Percentiles rank a stretch among this genome's conserved stretches.
These are phyloP conservation scores for Lingula anatina DNA, from an alignment of 2,888 invertebrate genomes.

Conservation along the genomic window DNA sequence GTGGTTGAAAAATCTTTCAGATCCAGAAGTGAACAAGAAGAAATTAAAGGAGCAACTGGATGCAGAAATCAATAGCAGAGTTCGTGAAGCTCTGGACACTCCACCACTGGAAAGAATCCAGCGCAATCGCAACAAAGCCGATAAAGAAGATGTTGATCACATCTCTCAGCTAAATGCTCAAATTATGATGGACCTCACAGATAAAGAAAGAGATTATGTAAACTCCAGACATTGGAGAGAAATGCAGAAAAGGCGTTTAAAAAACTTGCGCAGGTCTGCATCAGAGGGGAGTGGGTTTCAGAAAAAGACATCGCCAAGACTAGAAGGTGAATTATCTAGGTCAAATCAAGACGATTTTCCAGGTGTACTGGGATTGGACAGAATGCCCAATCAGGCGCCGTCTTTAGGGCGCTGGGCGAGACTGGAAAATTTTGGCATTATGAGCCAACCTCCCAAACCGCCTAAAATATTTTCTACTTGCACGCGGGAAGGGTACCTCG, in stretches of 20 bases:
- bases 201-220: conserved; percentile 27
- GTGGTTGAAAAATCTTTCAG: not conserved
- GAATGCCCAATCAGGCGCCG: not conserved
- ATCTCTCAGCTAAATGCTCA: conserved; percentile 33
- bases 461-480: conserved; percentile 4
- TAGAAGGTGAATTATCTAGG: conserved; percentile 25
- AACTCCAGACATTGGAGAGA: conserved; percentile 29
- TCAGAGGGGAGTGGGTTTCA: conserved; percentile 27
- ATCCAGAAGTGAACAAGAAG: conserved; percentile 9
- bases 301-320: conserved; percentile 11
- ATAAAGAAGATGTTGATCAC: conserved; percentile 12
- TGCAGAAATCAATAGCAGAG: conserved; percentile 40
- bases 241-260: conserved; percentile 26
- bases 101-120: conserved; percentile 36
- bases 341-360: conserved; percentile 38
- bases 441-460: conserved; percentile 3
- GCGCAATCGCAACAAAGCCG: conserved; percentile 7
- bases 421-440: conserved; percentile 10
- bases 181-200: conserved; percentile 26
- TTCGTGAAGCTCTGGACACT: conserved; percentile 44
- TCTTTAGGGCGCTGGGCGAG: too few relatives aligned
- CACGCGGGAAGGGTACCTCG: conserved; percentile 38
- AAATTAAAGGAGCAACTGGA: conserved; percentile 42
- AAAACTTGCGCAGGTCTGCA: conserved; percentile 23
- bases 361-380: conserved; percentile 28